phyloP scores from a whole-genome alignment of 2,113 vertebrate species.

The Hemibates koningsi region DNA sequence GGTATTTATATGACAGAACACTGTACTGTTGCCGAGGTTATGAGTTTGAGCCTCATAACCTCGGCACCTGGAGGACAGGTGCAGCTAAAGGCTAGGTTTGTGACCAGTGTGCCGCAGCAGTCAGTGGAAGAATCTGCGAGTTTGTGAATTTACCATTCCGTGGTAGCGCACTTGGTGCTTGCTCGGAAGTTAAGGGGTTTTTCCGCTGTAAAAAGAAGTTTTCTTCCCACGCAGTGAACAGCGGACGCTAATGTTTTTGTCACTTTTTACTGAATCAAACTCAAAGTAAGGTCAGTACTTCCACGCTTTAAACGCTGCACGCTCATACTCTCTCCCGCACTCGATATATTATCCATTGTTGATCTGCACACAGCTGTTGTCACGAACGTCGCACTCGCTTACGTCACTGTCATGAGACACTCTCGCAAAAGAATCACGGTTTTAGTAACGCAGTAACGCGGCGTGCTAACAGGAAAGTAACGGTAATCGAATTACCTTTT shows the following conservation, averaged over 20 bases:
- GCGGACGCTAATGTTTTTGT: fast-evolving
- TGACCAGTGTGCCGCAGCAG: fast-evolving
- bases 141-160: neutral
- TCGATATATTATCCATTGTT: neutral
- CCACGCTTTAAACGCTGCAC: neutral
- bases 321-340: fast-evolving
- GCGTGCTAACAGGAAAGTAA: neutral
- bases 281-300: neutral
- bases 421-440: neutral
- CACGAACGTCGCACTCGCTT: fast-evolving
- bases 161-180: fast-evolving
- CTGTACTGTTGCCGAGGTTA: constrained; percentile 22
- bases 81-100: neutral
- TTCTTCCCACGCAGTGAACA: neutral
- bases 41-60: neutral
- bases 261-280: neutral
- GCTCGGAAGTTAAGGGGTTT: neutral
- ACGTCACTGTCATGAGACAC: neutral
- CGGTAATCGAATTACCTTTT: neutral
- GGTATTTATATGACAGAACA: constrained; percentile 99
- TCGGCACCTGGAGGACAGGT: neutral
- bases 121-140: neutral
- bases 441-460: neutral
- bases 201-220: neutral
- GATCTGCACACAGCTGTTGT: neutral